Percentiles rank a stretch among this genome's conserved stretches.
These are phyloP conservation scores for Malthinus flaveolus DNA, from an alignment of 2,888 invertebrate species.

Conservation along the genomic window DNA sequence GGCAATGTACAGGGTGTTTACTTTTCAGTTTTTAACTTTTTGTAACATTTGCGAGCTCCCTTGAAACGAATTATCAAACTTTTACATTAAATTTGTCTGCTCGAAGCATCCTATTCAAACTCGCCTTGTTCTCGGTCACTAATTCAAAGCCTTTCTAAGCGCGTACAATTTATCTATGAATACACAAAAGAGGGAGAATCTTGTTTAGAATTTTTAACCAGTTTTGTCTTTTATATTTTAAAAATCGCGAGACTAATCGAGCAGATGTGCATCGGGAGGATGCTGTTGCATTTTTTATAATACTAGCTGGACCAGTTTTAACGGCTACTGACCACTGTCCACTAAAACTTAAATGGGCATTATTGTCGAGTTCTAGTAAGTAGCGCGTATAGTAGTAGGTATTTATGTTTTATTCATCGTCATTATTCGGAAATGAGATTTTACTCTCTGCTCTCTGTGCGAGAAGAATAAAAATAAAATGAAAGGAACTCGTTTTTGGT, in stretches of 20 bases:
- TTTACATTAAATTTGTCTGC: no score
- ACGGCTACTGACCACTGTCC: conserved; percentile 49
- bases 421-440: conserved; percentile 9
- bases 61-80: no score
- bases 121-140: no score
- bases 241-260: conserved; percentile 40
- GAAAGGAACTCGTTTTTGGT: conserved; percentile 39
- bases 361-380: not conserved
- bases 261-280: conserved; percentile 47
- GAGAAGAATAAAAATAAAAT: conserved; percentile 29
- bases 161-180: no score
- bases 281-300: conserved; percentile 43
- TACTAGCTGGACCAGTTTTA: conserved; percentile 47
- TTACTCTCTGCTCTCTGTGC: conserved; percentile 3
- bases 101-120: no score
- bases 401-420: no score
- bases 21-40: no score
- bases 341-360: conserved; percentile 21
- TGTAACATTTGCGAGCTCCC: no score
- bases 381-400: no score
- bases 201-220: conserved; percentile 37
- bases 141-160: no score
- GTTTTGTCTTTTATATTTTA: conserved; percentile 34
- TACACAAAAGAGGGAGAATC: not conserved
- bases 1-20: no score